Conservation (phyloP, 2,113 vertebrate genomes). For the Chinchilla lanigera region DNA sequence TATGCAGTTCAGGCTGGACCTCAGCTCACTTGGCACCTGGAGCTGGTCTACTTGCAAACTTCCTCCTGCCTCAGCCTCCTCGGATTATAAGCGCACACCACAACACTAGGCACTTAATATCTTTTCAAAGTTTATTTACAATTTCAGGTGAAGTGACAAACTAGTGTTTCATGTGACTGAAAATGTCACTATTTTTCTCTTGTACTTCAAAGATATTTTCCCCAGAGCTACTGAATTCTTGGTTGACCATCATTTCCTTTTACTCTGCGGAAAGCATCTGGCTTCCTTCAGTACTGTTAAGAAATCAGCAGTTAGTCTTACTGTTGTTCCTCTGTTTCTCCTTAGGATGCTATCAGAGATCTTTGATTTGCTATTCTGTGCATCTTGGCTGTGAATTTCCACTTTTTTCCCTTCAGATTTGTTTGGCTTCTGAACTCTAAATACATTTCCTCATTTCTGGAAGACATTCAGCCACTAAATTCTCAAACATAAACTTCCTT, state of each 20-base stretch:
- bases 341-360: background rate
- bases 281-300: background rate
- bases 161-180: background rate
- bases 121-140: background rate
- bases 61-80: too few relatives aligned
- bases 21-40: too few relatives aligned
- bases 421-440: background rate
- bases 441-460: constrained; percentile 37
- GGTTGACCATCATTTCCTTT: background rate
- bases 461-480: background rate
- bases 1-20: too few relatives aligned
- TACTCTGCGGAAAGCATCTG: background rate
- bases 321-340: background rate
- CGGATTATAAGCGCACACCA: too few relatives aligned
- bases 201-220: background rate
- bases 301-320: constrained; percentile 1
- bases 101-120: too few relatives aligned
- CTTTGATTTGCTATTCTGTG: background rate
- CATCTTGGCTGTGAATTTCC: background rate
- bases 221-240: background rate
- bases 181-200: background rate
- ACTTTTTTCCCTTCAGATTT: background rate
- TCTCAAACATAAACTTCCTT: constrained; percentile 25
- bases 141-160: background rate
- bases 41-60: too few relatives aligned